Evolutionary conservation across 2,888 invertebrate genomes (phyloP), one percentile per base, ranked within the genome.

Genomic region (Hybos culiciformis): DNA sequence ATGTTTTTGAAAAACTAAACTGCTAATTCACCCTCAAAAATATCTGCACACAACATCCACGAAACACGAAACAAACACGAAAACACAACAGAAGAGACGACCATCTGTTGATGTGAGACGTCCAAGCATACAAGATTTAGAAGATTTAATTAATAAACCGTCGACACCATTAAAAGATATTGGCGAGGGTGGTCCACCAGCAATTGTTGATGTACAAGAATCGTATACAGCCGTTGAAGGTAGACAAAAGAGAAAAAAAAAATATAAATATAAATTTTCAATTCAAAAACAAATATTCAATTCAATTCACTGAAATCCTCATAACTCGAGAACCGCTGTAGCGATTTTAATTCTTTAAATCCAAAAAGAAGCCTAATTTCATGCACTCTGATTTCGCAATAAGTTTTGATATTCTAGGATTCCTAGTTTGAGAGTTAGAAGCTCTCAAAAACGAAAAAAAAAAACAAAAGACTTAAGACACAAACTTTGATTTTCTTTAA

Each of bases 221-320:
- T 94, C 86, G 61, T 93, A 96, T 69, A 86, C 93, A 37, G 92
- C 92, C 46, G 83, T 91, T 67, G 97, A 97, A 83, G 94, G 96
- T 93, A 64, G 54, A 50, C 24, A 40, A 14, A 43, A 9, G 12
- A 24, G 11, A 11, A 7, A 24, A 24, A 24, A 24, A 24, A 24
- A 24, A 8, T 8, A 24, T 24, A 24, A 24, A 8, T 24, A 8
- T 24, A 11, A 8, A 8, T 24, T 24, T 24, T 15, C 21, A 15
- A 12, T 26, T 41, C 42, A 32, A 6, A 21, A 21, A 9, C 20
- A n/a, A 15, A 14, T 37, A 19, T 32, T 20, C 23, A 5, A 9
- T 2, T 21, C 3, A 37, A 15, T 12, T 19, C 7, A 21, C 37
- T 23, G 14, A 11, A 15, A 24, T 17, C 21, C 5, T 21, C 5